A percentile compares a stretch with the other conserved stretches of the same genome.
phyloP scores from a whole-genome alignment of 2,888 invertebrate species.

The Eupithecia insigniata region DNA sequence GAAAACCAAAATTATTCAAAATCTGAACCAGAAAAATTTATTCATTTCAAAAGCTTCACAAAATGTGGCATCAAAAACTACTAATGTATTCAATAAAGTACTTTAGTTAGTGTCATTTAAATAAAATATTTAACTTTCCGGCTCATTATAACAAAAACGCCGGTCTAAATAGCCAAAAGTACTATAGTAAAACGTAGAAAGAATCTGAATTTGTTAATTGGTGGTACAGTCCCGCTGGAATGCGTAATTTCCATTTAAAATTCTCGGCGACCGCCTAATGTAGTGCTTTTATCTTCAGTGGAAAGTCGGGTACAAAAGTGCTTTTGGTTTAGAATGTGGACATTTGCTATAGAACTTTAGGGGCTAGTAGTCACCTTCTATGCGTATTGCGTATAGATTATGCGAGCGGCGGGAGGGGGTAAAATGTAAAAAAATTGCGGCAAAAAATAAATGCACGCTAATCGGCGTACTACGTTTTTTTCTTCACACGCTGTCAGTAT shows the following conservation, averaged over 20 bases:
- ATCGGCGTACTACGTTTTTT: no score
- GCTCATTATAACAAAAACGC: neutral
- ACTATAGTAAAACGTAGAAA: constrained; percentile 26
- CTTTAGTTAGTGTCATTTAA: neutral
- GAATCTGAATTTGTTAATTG: constrained; percentile 40
- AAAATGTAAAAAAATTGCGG: no score
- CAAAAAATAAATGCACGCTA: no score
- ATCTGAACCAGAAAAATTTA: neutral
- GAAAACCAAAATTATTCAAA: neutral
- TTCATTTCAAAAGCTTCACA: neutral
- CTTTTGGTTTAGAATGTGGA: no score
- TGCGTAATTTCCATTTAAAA: constrained; percentile 41
- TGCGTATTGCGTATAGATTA: no score
- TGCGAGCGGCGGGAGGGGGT: no score
- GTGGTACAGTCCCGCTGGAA: constrained; percentile 37
- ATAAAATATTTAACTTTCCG: neutral
- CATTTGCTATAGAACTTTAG: no score
- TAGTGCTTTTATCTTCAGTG: constrained; percentile 30
- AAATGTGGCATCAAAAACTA: neutral
- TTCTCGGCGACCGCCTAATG: constrained; percentile 40
- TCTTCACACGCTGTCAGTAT: no score
- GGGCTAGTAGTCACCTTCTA: no score
- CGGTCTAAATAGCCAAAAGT: constrained; percentile 5
- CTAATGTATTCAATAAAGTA: neutral
- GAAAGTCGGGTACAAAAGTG: constrained; percentile 15